Base-by-base conservation (phyloP, 1,140 invertebrate species). In the Agraylea sexmaculata region DNA sequence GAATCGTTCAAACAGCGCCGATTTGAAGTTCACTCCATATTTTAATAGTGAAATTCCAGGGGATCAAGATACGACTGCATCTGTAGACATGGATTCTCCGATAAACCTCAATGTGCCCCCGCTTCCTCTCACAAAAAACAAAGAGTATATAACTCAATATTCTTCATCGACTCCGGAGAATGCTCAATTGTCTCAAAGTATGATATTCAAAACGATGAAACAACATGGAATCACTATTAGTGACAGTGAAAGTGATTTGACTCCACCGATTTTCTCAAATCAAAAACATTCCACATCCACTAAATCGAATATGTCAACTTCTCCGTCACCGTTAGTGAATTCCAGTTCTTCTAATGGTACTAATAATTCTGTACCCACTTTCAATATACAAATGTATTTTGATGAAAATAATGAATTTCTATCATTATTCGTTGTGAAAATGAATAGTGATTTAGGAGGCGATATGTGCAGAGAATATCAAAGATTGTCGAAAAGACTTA, bases 401-500 rank as follows among this genome's bases (percentile, higher is more conserved):
- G 64, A 62, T 41, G 64, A 68, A 36, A 63, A 66, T 22, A 53
- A 59, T 34, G 65, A 68, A 33, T 66, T 68, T 44, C 33, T 66
- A 11, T 66, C 65, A 0, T 40, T 68, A 1, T 62, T 61, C 21
- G 52, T 68, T 4, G 60, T 68, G 0, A 53, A 60, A 47, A 66
- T 62, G 8, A 62, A 68, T 29, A 64, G 56, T 40, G 64, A 66
- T 35, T 25, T 64, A 1, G 64, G 64, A 0, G 56, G 57, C 48
- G 63, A 68, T 31, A 64, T 66, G 52, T 64, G 59, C 36, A 59
- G 57, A 34, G 65, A 68, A 42, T 66, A 60, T 49, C 62, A 66
- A 41, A 59, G 63, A 28, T 50, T 66, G 32, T 65, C 64, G 0
- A 64, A 64, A 46, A 54, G 60, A 30, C 59, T 64, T 19, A 60